phyloP scores from a whole-genome alignment of 2,113 vertebrate genomes.

The Actenoides lindsayi region DNA sequence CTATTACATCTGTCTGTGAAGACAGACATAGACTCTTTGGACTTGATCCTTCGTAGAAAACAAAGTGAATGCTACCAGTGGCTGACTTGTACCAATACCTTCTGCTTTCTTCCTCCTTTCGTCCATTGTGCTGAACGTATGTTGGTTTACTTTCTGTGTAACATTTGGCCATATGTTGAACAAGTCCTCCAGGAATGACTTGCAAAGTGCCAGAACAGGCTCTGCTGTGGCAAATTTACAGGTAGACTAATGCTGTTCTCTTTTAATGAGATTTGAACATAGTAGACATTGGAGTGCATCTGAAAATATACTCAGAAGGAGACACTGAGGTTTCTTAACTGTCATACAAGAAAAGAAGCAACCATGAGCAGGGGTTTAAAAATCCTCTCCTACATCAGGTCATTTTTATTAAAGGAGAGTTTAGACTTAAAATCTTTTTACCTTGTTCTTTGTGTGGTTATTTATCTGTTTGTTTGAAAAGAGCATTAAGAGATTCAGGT shows the following conservation, averaged over 20 bases:
- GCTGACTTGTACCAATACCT: not conserved
- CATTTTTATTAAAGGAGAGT: not conserved
- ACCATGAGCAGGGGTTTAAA: not conserved
- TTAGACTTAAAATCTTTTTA: not conserved
- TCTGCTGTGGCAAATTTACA: not conserved
- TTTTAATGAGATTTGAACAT: not conserved
- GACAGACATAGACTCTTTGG: not conserved
- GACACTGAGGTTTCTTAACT: not conserved
- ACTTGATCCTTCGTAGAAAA: not conserved
- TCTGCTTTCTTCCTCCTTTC: not conserved
- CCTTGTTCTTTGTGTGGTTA: not conserved
- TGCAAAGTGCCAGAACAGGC: not conserved
- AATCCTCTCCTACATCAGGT: accelerated
- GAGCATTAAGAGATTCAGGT: not conserved
- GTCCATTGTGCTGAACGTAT: not conserved
- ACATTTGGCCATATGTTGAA: slow-evolving; percentile 18
- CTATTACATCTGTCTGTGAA: not conserved
- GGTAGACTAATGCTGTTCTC: not conserved
- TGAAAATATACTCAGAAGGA: not conserved
- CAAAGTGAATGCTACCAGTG: not conserved
- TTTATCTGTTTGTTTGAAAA: not conserved
- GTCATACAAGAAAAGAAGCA: not conserved
- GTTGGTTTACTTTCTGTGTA: not conserved
- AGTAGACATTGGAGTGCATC: not conserved
- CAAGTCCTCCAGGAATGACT: slow-evolving; percentile 22